A percentile compares a stretch with the other conserved stretches of the same genome.
phyloP scores from a whole-genome alignment of 2,113 vertebrate species.

The Helogale parvula region DNA sequence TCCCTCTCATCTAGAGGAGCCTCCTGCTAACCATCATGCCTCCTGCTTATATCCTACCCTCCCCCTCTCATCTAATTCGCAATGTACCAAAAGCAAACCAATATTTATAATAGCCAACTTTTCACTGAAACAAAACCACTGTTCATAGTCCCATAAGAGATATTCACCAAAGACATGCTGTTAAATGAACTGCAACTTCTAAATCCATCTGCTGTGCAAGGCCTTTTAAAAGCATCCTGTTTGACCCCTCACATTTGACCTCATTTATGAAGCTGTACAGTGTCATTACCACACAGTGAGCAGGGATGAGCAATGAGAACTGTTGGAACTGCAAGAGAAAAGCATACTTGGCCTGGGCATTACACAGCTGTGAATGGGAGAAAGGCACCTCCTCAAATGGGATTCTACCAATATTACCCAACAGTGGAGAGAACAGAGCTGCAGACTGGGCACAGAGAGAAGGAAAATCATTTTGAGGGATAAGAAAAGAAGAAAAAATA shows the following conservation, averaged over 20 bases:
- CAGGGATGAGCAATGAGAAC: not conserved
- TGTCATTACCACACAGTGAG: not conserved
- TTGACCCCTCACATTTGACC: not conserved
- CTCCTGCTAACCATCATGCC: not conserved
- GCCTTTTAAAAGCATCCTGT: not conserved
- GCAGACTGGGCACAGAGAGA: not conserved
- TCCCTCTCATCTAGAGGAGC: not conserved
- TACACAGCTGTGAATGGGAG: not conserved
- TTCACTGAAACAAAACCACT: slow-evolving; percentile 2
- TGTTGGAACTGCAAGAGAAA: not conserved
- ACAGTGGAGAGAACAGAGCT: not conserved
- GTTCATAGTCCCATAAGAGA: not conserved
- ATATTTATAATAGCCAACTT: not conserved
- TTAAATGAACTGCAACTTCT: not conserved
- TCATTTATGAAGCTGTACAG: not conserved
- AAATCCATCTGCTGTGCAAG: not conserved
- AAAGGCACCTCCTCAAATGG: not conserved
- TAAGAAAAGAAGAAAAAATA: not conserved
- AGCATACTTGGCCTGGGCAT: not conserved
- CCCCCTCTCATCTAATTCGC: not conserved
- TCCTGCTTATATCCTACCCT: not conserved
- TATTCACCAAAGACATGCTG: not conserved
- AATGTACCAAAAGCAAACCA: slow-evolving; percentile 1
- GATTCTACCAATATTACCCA: not conserved
- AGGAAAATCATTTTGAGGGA: not conserved